Evolutionary conservation across 2,113 vertebrate species (phyloP), one percentile per base, ranked within the genome.

Genomic region (Scomber scombrus): DNA sequence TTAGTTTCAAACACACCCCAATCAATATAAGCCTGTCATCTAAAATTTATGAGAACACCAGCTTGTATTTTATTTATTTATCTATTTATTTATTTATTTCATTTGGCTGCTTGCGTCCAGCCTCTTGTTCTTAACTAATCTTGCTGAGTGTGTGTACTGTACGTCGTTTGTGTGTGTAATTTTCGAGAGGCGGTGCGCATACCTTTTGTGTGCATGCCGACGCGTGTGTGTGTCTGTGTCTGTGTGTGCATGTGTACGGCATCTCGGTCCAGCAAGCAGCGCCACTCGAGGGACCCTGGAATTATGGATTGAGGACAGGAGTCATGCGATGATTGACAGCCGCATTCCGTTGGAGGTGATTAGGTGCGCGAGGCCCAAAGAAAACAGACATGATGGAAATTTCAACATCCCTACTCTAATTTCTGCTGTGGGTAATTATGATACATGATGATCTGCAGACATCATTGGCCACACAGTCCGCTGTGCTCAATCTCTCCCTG

Each of bases 1-100:
- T 95, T 95, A 93, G 93, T 92, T 95, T 94, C 93, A 93, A 93
- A 93, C 93, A 84, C 74, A 84, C 84, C 84, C 85, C 88, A 91
- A 93, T 95, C 94, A 94, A 95, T 95, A 94, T 54, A 23, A 81
- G 84, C 80, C 86, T 94, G 89, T 94, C 93, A 95, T 95, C 91
- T 91, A 94, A 95, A 91, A 95, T 95, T 77, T 84, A 95, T 95
- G 92, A 93, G 88, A 94, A 93, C 90, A 89, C 92, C 88, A 88
- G 83, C 90, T 89, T 90, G 81, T 92, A 84, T 92, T 92, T 92
- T 89, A 90, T 92, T 91, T 92, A 88, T 94, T 84, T 93, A 78
- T 84, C 57, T 85, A 66, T 87, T 86, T 56, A 85, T 89, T 85
- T 90, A 81, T 89, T 88, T 85, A 78, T 86, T 89, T 91, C 71